Conservation (phyloP, 1,140 invertebrate genomes). For the Onthophagus taurus region DNA sequence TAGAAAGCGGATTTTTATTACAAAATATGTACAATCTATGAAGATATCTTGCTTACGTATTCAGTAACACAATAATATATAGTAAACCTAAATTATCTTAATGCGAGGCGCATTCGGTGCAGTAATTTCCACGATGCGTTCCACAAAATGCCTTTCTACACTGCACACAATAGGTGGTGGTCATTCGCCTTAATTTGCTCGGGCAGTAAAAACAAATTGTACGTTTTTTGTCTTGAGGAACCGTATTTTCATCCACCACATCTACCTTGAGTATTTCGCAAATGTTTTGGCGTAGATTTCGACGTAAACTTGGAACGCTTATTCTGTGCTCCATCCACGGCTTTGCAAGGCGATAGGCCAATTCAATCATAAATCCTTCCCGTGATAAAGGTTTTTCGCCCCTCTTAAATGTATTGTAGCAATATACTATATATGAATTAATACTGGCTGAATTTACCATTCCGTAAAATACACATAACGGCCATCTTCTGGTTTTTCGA, state of each 20-base stretch:
- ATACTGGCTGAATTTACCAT: conserved; percentile 6
- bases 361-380: conserved; percentile 5
- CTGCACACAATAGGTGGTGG: too few relatives aligned
- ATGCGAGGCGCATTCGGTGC: neutral
- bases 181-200: conserved; percentile 5
- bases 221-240: conserved; percentile 3
- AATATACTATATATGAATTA: conserved; percentile 4
- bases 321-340: conserved; percentile 1
- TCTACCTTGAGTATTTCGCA: neutral
- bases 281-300: conserved; percentile 1
- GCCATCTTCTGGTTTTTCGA: conserved; percentile 10
- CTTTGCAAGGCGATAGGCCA: neutral
- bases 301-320: conserved; percentile 4
- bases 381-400: conserved; percentile 8
- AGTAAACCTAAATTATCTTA: too few relatives aligned
- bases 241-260: neutral
- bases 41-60: too few relatives aligned
- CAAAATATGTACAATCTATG: too few relatives aligned
- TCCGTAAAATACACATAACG: conserved; percentile 3
- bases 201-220: conserved; percentile 13
- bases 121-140: neutral
- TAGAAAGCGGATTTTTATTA: too few relatives aligned
- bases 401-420: conserved; percentile 1
- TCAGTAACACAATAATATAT: too few relatives aligned
- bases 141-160: too few relatives aligned